These are phyloP conservation scores for Oreonectes daqikongensis DNA, from an alignment of 2,797 vertebrate genomes.

Conservation along the genomic window DNA sequence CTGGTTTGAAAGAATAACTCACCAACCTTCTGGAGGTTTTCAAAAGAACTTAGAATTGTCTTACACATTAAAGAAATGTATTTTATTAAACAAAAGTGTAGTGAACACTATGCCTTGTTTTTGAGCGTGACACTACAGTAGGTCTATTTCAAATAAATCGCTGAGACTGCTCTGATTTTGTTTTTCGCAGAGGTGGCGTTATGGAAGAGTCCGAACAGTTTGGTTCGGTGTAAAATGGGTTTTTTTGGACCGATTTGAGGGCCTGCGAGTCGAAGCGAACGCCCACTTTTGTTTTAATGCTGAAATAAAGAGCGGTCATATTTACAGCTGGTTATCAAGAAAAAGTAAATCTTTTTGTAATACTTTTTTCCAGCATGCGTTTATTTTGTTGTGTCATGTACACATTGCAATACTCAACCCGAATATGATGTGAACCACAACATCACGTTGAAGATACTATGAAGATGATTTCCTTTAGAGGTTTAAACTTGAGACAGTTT, in stretches of 20 bases:
- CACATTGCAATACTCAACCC: slow-evolving; percentile 62
- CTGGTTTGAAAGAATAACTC: slow-evolving; percentile 60
- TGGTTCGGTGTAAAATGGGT: slow-evolving; percentile 33
- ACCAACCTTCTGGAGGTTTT: slow-evolving; percentile 55
- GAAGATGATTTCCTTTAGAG: slow-evolving; percentile 52
- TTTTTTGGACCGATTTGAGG: slow-evolving; percentile 21
- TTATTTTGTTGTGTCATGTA: slow-evolving; percentile 61
- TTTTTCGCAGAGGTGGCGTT: slow-evolving; percentile 63
- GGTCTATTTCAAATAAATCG: slow-evolving; percentile 46
- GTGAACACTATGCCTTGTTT: slow-evolving; percentile 61
- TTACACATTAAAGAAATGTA: slow-evolving; percentile 57
- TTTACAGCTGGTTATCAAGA: not conserved
- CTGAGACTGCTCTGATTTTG: slow-evolving; percentile 13
- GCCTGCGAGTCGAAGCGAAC: slow-evolving; percentile 27
- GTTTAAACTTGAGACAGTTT: slow-evolving; percentile 57
- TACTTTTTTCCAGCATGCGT: slow-evolving; percentile 71
- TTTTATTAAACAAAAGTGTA: slow-evolving; percentile 58
- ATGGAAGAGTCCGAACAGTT: slow-evolving; percentile 21
- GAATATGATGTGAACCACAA: slow-evolving; percentile 48
- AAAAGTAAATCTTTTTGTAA: slow-evolving; percentile 29
- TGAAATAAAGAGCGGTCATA: not conserved
- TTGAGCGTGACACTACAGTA: slow-evolving; percentile 52
- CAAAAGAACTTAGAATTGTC: slow-evolving; percentile 53
- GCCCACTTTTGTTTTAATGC: slow-evolving; percentile 12
- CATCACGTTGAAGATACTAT: slow-evolving; percentile 65